phyloP scores from a whole-genome alignment of 53 echinoderm and acorn worm genomes.

The Crossaster papposus region DNA sequence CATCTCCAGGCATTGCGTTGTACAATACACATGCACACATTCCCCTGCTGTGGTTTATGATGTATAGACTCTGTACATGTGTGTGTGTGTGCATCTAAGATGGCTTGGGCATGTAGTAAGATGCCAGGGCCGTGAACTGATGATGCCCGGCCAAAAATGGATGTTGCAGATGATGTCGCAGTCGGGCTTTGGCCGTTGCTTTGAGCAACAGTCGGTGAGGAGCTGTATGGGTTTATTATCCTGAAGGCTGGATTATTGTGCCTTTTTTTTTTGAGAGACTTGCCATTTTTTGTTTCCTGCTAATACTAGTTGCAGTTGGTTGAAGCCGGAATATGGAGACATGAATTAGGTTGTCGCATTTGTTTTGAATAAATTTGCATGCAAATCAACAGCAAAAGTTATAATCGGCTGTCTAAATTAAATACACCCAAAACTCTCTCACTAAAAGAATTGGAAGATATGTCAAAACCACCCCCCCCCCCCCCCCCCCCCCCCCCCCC shows the following conservation, averaged over 20 bases:
- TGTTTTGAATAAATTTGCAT: too few relatives aligned
- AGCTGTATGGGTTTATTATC: background rate
- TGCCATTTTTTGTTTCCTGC: background rate
- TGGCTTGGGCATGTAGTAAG: background rate
- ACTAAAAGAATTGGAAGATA: too few relatives aligned
- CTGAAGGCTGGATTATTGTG: background rate
- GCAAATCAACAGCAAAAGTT: too few relatives aligned
- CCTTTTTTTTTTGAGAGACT: background rate
- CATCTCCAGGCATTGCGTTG: background rate
- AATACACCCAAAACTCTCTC: too few relatives aligned
- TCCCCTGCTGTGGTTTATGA: background rate
- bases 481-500: too few relatives aligned
- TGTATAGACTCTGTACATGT: background rate
- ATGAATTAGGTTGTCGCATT: too few relatives aligned
- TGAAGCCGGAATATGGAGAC: too few relatives aligned
- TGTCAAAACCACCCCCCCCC: too few relatives aligned
- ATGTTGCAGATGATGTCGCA: conserved; percentile 24
- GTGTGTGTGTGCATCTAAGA: background rate
- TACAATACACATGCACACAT: background rate
- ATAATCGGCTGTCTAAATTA: too few relatives aligned
- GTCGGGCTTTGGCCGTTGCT: background rate
- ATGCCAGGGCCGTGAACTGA: conserved; percentile 32
- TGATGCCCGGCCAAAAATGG: conserved; percentile 54
- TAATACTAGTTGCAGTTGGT: too few relatives aligned
- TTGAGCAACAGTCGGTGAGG: background rate